Percentiles rank a stretch among this genome's conserved stretches.
Evolutionary conservation across 2,888 invertebrate genomes (phyloP).

Genomic region (Clitarchus hookeri): DNA sequence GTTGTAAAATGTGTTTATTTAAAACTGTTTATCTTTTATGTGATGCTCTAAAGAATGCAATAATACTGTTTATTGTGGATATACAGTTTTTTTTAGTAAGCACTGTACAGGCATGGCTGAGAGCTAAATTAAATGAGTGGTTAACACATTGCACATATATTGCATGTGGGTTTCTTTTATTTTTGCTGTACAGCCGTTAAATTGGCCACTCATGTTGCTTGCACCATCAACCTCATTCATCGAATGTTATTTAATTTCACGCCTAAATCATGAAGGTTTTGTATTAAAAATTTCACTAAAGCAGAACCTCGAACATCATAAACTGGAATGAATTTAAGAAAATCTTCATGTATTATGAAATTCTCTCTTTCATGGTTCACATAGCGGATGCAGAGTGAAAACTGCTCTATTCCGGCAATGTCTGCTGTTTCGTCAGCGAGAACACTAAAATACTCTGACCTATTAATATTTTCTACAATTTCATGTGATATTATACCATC

Average conservation of each 20-base stretch:
- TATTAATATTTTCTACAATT: too few relatives aligned
- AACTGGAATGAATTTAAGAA: not conserved
- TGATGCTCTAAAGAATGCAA: not conserved
- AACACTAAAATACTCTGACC: too few relatives aligned
- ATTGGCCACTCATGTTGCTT: conserved; percentile 5
- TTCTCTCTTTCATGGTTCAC: not conserved
- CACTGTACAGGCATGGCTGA: not conserved
- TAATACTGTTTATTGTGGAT: conserved; percentile 15
- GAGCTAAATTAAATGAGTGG: too few relatives aligned
- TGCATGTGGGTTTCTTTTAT: not conserved
- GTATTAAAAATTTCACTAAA: not conserved
- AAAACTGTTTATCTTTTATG: not conserved
- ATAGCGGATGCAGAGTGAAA: too few relatives aligned
- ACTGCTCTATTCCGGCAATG: too few relatives aligned
- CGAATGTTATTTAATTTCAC: not conserved
- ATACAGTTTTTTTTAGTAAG: not conserved
- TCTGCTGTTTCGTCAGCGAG: too few relatives aligned
- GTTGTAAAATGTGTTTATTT: too few relatives aligned
- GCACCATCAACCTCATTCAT: not conserved
- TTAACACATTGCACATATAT: not conserved
- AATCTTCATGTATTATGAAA: not conserved
- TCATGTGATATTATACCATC: too few relatives aligned
- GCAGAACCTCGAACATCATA: not conserved
- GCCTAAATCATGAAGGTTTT: conserved; percentile 15
- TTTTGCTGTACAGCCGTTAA: not conserved